phyloP scores from a whole-genome alignment of 2,888 invertebrate species.

The Chrysolina americana region DNA sequence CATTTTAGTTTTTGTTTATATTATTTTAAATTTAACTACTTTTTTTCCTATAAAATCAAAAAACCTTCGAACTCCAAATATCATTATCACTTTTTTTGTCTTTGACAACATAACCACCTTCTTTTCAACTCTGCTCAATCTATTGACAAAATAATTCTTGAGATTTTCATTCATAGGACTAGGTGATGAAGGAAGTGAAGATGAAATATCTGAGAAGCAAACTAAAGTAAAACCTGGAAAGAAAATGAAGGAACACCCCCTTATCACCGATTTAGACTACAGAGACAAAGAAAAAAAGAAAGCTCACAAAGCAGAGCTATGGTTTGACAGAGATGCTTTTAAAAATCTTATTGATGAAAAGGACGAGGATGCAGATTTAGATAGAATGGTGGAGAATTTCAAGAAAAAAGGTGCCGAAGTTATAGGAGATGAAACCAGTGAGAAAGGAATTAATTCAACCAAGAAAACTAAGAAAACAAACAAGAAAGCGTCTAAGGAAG shows the following conservation, averaged over 20 bases:
- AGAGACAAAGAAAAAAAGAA: slow-evolving; percentile 82
- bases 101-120: not conserved
- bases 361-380: slow-evolving; percentile 90
- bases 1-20: too few species aligned
- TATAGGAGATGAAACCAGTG: slow-evolving; percentile 69
- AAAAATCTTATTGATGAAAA: slow-evolving; percentile 85
- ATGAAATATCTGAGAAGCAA: slow-evolving; percentile 65
- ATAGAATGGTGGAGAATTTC: slow-evolving; percentile 81
- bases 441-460: slow-evolving; percentile 58
- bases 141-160: not conserved
- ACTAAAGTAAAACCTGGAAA: slow-evolving; percentile 50
- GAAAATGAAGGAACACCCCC: slow-evolving; percentile 73
- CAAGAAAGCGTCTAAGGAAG: slow-evolving; percentile 31
- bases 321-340: slow-evolving; percentile 90
- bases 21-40: too few species aligned
- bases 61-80: too few species aligned
- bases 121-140: not conserved
- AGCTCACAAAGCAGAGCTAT: slow-evolving; percentile 85
- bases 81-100: too few species aligned
- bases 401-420: slow-evolving; percentile 78
- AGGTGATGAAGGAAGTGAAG: slow-evolving; percentile 73
- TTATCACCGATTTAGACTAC: slow-evolving; percentile 85
- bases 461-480: slow-evolving; percentile 53
- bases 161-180: slow-evolving; percentile 70
- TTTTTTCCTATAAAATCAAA: too few species aligned